Evolutionary conservation across 2,797 vertebrate genomes (phyloP).

Genomic region (Neosilurus hyrtlii): DNA sequence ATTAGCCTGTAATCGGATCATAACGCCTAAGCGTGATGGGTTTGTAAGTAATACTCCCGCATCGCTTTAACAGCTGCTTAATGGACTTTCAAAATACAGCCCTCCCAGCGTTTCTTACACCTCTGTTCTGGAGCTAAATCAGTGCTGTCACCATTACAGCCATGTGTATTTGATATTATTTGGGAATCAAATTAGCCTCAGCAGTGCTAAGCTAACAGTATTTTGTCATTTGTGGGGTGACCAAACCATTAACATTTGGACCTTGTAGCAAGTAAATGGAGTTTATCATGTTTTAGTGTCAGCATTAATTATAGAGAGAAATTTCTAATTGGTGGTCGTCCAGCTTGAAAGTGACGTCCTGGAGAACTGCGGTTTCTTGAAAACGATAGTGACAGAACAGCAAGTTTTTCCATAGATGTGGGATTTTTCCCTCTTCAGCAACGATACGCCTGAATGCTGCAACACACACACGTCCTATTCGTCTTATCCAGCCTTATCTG

Average conservation of each 20-base stretch:
- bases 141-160: not conserved
- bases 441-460: conserved; percentile 5
- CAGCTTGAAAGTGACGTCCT: conserved; percentile 21
- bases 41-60: conserved; percentile 60
- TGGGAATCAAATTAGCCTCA: conserved; percentile 49
- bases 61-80: conserved; percentile 55
- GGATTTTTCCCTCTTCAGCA: conserved; percentile 22
- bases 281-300: conserved; percentile 40
- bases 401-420: not conserved
- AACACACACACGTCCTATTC: conserved; percentile 22
- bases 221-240: not conserved
- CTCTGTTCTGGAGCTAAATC: not conserved
- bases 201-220: conserved; percentile 6
- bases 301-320: conserved; percentile 47
- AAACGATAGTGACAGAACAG: not conserved
- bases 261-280: not conserved
- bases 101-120: not conserved
- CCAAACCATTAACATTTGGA: conserved; percentile 6
- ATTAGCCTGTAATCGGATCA: conserved; percentile 65
- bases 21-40: conserved; percentile 50
- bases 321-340: conserved; percentile 51
- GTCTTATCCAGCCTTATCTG: conserved; percentile 32
- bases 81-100: conserved; percentile 21
- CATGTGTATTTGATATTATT: conserved; percentile 25
- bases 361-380: conserved; percentile 10